A percentile compares a stretch with the other conserved stretches of the same genome.
Evolutionary conservation across 53 echinoderm and acorn worm species (phyloP).

Genomic region (Glandiceps talaboti): DNA sequence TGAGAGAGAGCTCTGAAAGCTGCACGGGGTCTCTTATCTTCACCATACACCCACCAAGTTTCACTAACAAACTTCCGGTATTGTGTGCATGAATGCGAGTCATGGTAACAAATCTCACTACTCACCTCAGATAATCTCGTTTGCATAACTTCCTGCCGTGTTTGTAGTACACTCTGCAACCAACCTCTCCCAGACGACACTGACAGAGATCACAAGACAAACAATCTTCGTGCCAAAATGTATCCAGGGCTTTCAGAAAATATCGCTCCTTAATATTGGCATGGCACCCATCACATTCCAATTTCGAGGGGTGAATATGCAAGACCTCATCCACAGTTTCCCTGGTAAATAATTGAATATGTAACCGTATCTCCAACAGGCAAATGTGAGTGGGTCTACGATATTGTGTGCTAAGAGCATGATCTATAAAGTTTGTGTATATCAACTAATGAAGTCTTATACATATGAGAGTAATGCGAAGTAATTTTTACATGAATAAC

Average conservation of each 20-base stretch:
- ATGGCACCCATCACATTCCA: slow-evolving; percentile 65
- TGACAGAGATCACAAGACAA: slow-evolving; percentile 83
- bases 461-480: too few relatives aligned
- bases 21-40: too few relatives aligned
- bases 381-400: too few relatives aligned
- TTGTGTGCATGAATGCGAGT: neutral
- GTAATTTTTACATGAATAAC: too few relatives aligned
- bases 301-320: slow-evolving; percentile 60
- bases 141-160: slow-evolving; percentile 83
- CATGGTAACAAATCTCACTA: neutral
- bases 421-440: too few relatives aligned
- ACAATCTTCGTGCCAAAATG: slow-evolving; percentile 94
- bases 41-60: too few relatives aligned
- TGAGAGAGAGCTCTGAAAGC: too few relatives aligned
- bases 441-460: too few relatives aligned
- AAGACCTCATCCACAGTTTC: slow-evolving; percentile 90
- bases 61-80: too few relatives aligned
- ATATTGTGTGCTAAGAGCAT: too few relatives aligned
- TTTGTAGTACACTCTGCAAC: slow-evolving; percentile 76
- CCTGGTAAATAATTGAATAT: too few relatives aligned
- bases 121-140: slow-evolving; percentile 73
- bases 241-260: slow-evolving; percentile 65
- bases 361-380: too few relatives aligned
- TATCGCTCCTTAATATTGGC: slow-evolving; percentile 75
- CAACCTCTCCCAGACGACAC: slow-evolving; percentile 82